Conservation (phyloP, 1,140 invertebrate species). For the Uloborus diversus region DNA sequence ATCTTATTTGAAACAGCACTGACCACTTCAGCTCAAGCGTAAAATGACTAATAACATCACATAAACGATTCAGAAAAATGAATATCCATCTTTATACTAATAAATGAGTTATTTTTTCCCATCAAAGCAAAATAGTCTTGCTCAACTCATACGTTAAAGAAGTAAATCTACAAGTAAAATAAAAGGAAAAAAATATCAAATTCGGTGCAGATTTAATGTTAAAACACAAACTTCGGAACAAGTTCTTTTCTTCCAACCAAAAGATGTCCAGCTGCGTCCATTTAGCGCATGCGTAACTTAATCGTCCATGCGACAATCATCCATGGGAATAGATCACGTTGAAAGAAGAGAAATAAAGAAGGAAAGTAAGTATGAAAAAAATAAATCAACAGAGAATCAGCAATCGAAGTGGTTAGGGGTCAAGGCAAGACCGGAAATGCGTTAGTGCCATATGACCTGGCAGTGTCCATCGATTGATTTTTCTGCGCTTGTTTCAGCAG, state of each 20-base stretch:
- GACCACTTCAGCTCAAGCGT: too few relatives aligned
- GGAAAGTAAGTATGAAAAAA: slow-evolving; percentile 3
- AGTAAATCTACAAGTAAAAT: too few relatives aligned
- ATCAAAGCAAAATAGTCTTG: neutral
- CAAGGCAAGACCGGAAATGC: slow-evolving; percentile 53
- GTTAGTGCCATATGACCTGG: slow-evolving; percentile 49
- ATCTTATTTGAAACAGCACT: too few relatives aligned
- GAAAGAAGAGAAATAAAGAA: neutral
- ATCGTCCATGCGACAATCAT: slow-evolving; percentile 26
- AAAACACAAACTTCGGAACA: neutral
- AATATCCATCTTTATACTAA: neutral
- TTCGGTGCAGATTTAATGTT: neutral
- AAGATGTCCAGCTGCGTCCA: neutral
- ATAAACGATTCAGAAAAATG: too few relatives aligned
- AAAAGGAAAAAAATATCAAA: too few relatives aligned
- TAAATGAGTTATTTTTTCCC: neutral
- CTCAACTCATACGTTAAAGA: neutral
- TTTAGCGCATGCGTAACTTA: slow-evolving; percentile 6
- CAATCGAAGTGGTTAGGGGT: slow-evolving; percentile 25
- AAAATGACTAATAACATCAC: too few relatives aligned
- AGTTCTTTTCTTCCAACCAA: neutral
- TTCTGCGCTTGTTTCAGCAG: neutral
- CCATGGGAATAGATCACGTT: neutral
- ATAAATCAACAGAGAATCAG: too few relatives aligned
- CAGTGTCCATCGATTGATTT: slow-evolving; percentile 46